Conservation (phyloP, 2,797 vertebrate genomes). For the Austrolebias charrua region DNA sequence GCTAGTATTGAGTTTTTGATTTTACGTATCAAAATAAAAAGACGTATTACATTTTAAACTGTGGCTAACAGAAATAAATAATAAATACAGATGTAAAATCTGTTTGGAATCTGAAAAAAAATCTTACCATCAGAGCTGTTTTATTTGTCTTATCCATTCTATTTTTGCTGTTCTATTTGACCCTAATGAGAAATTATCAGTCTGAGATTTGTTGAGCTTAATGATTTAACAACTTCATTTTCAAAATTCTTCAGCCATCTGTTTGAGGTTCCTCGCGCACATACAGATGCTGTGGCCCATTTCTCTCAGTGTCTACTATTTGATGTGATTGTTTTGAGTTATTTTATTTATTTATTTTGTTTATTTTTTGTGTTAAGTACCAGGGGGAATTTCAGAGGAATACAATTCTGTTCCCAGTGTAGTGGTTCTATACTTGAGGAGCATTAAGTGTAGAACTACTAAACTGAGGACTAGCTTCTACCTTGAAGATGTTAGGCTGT, state of each 20-base stretch:
- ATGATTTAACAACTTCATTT: conserved; percentile 6
- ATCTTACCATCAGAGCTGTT: neutral
- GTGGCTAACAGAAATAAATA: neutral
- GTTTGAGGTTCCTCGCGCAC: neutral
- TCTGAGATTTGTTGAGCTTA: conserved; percentile 21
- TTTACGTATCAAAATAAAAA: conserved; percentile 31
- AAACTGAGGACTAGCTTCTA: no score
- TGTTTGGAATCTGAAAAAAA: conserved; percentile 13
- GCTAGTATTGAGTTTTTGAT: conserved; percentile 30
- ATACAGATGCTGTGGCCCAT: no score
- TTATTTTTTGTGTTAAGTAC: no score
- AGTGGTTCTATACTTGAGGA: no score
- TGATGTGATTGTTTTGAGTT: no score
- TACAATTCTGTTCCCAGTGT: no score
- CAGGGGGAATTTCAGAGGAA: no score
- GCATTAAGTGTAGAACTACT: no score
- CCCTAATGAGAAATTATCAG: conserved; percentile 31
- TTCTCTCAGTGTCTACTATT: no score
- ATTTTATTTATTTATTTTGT: no score
- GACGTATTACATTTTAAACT: conserved; percentile 25
- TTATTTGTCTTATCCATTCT: conserved; percentile 11
- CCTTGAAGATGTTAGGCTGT: no score
- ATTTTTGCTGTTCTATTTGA: conserved; percentile 8
- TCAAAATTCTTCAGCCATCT: conserved; percentile 23
- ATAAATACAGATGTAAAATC: conserved; percentile 18